phyloP scores from a whole-genome alignment of 2,797 vertebrate genomes.

The Cottoperca gobio region DNA sequence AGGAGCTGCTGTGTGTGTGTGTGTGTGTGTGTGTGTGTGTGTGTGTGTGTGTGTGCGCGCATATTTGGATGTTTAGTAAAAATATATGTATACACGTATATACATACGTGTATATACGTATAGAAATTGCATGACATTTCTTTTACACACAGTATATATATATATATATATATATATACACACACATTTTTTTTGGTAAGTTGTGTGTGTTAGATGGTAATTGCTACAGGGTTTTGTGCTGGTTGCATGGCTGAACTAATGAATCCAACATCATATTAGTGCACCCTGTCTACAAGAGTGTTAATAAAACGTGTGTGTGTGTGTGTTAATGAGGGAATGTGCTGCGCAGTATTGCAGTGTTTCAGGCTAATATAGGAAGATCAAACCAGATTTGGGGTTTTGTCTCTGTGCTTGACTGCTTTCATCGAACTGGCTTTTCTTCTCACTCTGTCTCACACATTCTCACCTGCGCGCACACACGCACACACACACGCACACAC shows the following conservation, averaged over 20 bases:
- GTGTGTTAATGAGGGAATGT: conserved; percentile 29
- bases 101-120: neutral
- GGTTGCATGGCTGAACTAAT: conserved; percentile 59
- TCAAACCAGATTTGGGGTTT: conserved; percentile 60
- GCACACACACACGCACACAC: neutral
- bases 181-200: conserved; percentile 20
- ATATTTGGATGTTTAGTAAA: conserved; percentile 11
- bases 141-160: too few species aligned
- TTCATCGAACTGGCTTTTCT: conserved; percentile 18
- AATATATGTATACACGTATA: conserved; percentile 15
- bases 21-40: neutral
- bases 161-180: too few species aligned
- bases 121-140: too few species aligned
- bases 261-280: conserved; percentile 48
- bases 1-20: conserved; percentile 40
- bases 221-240: conserved; percentile 56
- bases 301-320: conserved; percentile 26
- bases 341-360: conserved; percentile 18
- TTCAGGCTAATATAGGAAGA: conserved; percentile 47
- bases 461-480: conserved; percentile 5
- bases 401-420: conserved; percentile 48
- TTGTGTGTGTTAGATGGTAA: conserved; percentile 52
- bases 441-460: conserved; percentile 24
- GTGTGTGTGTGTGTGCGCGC: neutral
- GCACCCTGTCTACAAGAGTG: conserved; percentile 14